Evolutionary conservation across 35 echinoderm and acorn worm species (phyloP).

Genomic region (Eucidaris tribuloides): DNA sequence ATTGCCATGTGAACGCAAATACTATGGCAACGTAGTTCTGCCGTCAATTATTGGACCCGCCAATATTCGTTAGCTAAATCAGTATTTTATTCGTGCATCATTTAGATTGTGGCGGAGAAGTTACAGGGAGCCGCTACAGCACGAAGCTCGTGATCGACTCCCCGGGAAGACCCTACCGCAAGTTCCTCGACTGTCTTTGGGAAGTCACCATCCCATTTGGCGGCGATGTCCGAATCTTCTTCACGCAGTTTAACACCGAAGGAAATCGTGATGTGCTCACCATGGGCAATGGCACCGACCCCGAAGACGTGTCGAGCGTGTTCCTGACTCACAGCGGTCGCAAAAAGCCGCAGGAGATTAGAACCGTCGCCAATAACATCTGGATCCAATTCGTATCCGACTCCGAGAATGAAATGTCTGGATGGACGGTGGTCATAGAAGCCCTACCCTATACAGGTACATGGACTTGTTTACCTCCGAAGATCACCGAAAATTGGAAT

Average conservation of each 20-base stretch:
- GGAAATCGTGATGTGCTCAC: constrained; percentile 42
- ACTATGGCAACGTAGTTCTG: background rate
- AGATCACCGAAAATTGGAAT: background rate
- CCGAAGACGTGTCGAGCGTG: constrained; percentile 19
- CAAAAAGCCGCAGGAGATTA: constrained; percentile 15
- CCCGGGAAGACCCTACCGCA: constrained; percentile 22
- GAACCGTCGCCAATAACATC: constrained; percentile 7
- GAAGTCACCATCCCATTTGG: constrained; percentile 54
- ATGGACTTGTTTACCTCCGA: constrained; percentile 4
- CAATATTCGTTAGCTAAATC: too few relatives aligned
- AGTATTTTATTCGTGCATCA: background rate
- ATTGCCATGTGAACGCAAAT: background rate
- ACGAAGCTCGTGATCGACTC: constrained; percentile 64
- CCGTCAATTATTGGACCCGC: background rate
- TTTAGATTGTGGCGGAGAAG: constrained; percentile 56
- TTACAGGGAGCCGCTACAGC: background rate
- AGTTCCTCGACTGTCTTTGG: constrained; percentile 61
- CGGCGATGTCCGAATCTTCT: constrained; percentile 39
- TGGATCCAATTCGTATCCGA: constrained; percentile 76
- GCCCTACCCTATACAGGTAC: constrained; percentile 57
- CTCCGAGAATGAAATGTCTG: constrained; percentile 28
- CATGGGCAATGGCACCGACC: constrained; percentile 68
- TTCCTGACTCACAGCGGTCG: constrained; percentile 37
- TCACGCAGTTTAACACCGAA: constrained; percentile 64
- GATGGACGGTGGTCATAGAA: constrained; percentile 43